These are phyloP conservation scores for Hypanus sabinus DNA, from an alignment of 2,113 vertebrate species.

Conservation along the genomic window DNA sequence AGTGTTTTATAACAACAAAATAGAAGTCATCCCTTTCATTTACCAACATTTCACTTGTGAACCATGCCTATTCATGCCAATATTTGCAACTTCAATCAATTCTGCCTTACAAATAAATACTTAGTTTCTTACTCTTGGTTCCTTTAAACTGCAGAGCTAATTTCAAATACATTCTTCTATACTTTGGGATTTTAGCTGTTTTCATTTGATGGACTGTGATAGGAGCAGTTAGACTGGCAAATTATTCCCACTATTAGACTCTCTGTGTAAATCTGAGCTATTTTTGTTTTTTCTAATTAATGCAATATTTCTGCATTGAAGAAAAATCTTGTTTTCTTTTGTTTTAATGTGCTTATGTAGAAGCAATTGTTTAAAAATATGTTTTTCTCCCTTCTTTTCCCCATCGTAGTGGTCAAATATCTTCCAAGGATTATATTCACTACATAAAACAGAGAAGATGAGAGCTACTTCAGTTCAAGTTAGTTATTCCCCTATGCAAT, in stretches of 20 bases:
- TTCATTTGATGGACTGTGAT: not conserved
- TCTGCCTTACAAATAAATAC: not conserved
- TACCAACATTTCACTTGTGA: too few species aligned
- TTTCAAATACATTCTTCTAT: not conserved
- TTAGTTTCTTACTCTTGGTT: not conserved
- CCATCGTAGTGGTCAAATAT: not conserved
- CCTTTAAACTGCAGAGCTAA: not conserved
- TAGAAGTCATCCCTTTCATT: too few species aligned
- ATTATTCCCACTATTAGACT: not conserved
- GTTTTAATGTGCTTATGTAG: not conserved
- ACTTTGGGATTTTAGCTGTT: not conserved
- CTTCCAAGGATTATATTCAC: not conserved
- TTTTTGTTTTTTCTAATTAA: not conserved
- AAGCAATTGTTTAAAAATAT: not conserved
- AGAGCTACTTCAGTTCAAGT: not conserved
- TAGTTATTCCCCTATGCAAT: not conserved
- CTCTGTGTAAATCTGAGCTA: not conserved
- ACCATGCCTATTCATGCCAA: slow-evolving; percentile 43
- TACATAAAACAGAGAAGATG: not conserved
- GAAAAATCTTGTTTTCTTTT: not conserved
- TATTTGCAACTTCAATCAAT: slow-evolving; percentile 43
- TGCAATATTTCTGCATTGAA: not conserved
- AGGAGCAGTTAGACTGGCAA: not conserved
- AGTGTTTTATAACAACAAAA: too few species aligned
- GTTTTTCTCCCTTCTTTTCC: not conserved